Percentiles rank a stretch among this genome's conserved stretches.
Evolutionary conservation across 2,113 vertebrate species (phyloP).

Genomic region (Atlantisia rogersi): DNA sequence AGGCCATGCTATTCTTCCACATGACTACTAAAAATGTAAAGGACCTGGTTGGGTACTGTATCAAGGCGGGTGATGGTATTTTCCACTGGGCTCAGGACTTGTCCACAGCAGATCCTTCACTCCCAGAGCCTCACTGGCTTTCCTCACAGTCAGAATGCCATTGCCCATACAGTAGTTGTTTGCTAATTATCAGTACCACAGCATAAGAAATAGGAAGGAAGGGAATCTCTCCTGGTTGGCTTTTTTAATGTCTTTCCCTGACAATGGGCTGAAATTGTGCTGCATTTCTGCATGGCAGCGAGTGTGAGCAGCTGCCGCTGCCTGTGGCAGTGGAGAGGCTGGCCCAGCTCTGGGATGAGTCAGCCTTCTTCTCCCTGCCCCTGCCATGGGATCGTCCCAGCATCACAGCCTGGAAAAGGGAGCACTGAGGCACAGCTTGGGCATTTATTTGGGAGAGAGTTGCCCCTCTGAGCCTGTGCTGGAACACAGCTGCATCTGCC

Average conservation of each 20-base stretch:
- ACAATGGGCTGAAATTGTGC: background rate
- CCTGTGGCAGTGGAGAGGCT: background rate
- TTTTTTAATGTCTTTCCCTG: background rate
- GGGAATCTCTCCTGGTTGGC: background rate
- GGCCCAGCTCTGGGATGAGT: background rate
- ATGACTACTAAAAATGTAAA: rapidly evolving
- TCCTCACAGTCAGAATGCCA: background rate
- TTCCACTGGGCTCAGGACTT: background rate
- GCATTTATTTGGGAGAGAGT: background rate
- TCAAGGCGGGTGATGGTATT: rapidly evolving
- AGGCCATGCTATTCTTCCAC: rapidly evolving
- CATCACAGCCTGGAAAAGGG: background rate
- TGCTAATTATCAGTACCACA: background rate
- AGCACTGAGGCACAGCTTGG: rapidly evolving
- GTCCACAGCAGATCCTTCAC: background rate
- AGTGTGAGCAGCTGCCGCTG: background rate
- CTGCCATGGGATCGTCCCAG: rapidly evolving
- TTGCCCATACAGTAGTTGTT: background rate
- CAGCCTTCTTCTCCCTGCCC: background rate
- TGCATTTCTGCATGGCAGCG: rapidly evolving
- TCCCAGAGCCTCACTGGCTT: rapidly evolving
- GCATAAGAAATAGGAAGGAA: background rate
- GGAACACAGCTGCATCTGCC: background rate
- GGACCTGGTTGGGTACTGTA: rapidly evolving
- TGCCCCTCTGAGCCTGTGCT: rapidly evolving